Base-by-base conservation (phyloP, 2,888 invertebrate species). In the Cephus nigrinus region DNA sequence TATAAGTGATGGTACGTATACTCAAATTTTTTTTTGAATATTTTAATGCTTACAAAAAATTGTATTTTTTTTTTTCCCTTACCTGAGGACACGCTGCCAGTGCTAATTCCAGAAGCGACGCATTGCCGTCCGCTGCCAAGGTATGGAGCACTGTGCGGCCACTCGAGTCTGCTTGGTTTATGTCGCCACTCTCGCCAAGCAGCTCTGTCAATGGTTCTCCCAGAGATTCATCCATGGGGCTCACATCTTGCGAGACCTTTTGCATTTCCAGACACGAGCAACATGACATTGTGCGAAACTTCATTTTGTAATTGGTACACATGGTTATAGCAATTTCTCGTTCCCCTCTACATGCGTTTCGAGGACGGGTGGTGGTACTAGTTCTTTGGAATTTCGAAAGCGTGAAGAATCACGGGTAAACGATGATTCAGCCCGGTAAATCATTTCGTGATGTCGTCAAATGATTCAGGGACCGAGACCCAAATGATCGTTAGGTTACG, bases 101-200 rank as follows among this genome's bases (percentile, higher is more conserved):
- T 2, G 95, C 93, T 35, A 94, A 92, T 79, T 94, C 93, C 30
- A 96, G 92, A 0, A 95, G 91, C 73, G 94, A 94, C 68, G 95
- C 94, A 83, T 96, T 96, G 0, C 96, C 97, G 87, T 94, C 95
- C 78, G 95, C 94, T 11, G 96, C 95, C 40, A 97, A 92, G 75
- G 95, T 96, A 89, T 96, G 96, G 36, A 97, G 93, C 1, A 95
- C 92, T 0, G 95, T 95, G 69, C 96, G 94, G 76, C 95, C 95
- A 91, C 93, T 93, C 77, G 92, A 92, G 87, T 94, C 94, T 30
- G 92, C 89, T 84, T 92, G 92, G 87, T 93, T 92, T 78, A 93
- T 92, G 83, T 93, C 92, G 5, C 92, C 92, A 80, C 91, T 92
- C 80, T 91, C 90, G n/a, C 91, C 91, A 75, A 92, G 88, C 34